Evolutionary conservation across 2,797 vertebrate species (phyloP).

Genomic region (Falco biarmicus): DNA sequence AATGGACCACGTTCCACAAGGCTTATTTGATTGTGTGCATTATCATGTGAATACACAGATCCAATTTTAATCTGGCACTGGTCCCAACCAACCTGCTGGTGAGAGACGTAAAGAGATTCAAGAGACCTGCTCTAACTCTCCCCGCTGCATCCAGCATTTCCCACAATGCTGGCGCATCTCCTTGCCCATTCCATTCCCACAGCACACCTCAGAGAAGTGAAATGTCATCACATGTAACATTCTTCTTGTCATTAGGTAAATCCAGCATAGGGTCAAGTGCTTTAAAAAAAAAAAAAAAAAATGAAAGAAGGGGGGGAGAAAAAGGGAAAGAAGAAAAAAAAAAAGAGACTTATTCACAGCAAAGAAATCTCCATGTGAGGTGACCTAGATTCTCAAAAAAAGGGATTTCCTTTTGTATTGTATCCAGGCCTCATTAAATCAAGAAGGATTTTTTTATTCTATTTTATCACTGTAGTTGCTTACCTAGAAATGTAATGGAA

Average conservation of each 20-base stretch:
- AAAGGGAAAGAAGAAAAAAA: no score
- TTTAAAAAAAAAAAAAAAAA: accelerated
- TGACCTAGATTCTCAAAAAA: neutral
- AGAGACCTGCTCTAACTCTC: neutral
- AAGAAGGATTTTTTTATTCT: neutral
- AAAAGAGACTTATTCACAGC: no score
- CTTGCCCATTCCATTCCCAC: neutral
- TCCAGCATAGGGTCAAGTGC: neutral
- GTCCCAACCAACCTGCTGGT: neutral
- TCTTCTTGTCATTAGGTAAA: neutral
- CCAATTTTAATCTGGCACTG: neutral
- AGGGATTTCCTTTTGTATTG: neutral
- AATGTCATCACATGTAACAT: neutral
- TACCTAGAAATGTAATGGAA: neutral
- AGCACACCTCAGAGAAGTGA: neutral
- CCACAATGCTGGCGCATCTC: neutral
- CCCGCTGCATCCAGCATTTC: accelerated
- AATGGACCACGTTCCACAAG: neutral
- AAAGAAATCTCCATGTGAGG: neutral
- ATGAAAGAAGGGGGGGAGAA: no score
- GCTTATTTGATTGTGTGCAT: neutral
- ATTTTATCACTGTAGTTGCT: neutral
- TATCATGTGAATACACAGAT: neutral
- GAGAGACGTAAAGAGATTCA: neutral
- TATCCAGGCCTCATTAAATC: neutral